phyloP scores from a whole-genome alignment of 2,113 vertebrate genomes.

The Acrocephalus kingi region DNA sequence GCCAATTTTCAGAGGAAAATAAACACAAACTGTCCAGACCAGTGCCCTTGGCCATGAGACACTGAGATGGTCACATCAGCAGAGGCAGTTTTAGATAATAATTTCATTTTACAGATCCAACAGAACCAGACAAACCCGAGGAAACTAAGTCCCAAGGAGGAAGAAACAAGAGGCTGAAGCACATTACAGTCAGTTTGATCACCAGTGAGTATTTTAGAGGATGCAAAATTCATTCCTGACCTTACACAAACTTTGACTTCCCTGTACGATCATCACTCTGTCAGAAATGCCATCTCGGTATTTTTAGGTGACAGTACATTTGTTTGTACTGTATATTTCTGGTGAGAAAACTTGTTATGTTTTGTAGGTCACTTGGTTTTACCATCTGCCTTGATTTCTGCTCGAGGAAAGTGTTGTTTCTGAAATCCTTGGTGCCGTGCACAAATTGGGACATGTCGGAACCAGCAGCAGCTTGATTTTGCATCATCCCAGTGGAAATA shows the following conservation, averaged over 20 bases:
- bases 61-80: not conserved
- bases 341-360: not conserved
- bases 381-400: conserved; percentile 48
- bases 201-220: not conserved
- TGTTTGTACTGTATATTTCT: not conserved
- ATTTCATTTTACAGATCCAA: not conserved
- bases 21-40: not conserved
- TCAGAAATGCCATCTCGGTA: not conserved
- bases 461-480: not conserved
- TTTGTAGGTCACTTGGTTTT: conserved; percentile 40
- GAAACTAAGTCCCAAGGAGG: not conserved
- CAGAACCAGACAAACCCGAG: not conserved
- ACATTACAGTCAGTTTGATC: not conserved
- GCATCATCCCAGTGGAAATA: not conserved
- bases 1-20: not conserved
- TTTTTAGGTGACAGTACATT: conserved; percentile 26
- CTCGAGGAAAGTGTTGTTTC: not conserved
- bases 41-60: not conserved
- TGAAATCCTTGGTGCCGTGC: not conserved
- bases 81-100: not conserved
- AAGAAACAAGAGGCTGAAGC: not conserved
- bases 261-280: not conserved
- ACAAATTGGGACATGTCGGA: fast-evolving
- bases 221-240: not conserved
- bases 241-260: conserved; percentile 7